Base-by-base conservation (phyloP, 2,888 invertebrate species). In the Trichopria drosophilae region DNA sequence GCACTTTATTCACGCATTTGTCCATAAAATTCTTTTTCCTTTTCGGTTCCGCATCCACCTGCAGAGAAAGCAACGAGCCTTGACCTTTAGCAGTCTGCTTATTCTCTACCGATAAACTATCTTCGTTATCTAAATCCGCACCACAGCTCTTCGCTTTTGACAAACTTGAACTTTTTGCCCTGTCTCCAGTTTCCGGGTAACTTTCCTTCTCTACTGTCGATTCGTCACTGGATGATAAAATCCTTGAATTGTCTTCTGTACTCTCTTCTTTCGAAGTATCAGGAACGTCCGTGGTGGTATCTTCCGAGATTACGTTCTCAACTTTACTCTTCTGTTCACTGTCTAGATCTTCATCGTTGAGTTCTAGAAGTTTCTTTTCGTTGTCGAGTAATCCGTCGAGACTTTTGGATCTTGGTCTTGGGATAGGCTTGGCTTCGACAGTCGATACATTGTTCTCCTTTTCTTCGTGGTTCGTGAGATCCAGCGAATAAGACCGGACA, bases 21-120 rank as follows among this genome's bases (percentile, higher is more conserved):
- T 90, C 90, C 84, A 91, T 87, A 75, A 91, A 90, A 76, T 89
- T 90, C 72, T 85, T 84, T 75, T 85, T 86, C 68, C 84, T 80
- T 73, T 86, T 86, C 6, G 80, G 81, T 66, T 82, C 82, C 43
- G 79, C 80, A 63, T 81, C 81, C 67, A 83, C 73, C 65, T 80
- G 80, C 65, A 84, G 69, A 57, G 82, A 81, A 52, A 80, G 74
- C 56, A 80, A 76, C 51, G 82, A 81, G 64, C 81, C 81, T 66
- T 79, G 62, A n/a, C 56, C 66, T 28, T 61, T 64, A 7, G 37
- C 43, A 10, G 57, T 59, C 15, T 57, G 55, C 40, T 64, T 60
- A 46, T 64, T 66, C 32, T 69, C 65, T 42, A 55, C 65, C 4
- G 69, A 68, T 42, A 65, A 66, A 39, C 59, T 55, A 41, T 61